These are phyloP conservation scores for Aurelia coerulea DNA, from an alignment of 30 jellyfish, hydroid and myxozoan species.

Conservation along the genomic window DNA sequence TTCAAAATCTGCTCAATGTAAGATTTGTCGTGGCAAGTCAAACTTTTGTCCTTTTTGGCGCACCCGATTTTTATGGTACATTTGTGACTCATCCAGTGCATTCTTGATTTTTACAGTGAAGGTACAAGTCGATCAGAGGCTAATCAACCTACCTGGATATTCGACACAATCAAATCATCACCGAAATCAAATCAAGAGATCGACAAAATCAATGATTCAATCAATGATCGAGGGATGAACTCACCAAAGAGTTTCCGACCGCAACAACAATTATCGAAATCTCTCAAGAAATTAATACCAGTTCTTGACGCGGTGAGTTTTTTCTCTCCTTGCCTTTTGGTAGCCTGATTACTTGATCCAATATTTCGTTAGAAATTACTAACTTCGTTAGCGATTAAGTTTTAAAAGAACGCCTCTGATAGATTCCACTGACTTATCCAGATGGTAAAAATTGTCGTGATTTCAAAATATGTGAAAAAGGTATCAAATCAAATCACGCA, in stretches of 20 bases:
- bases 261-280: conserved; percentile 83
- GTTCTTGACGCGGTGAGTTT: conserved; percentile 90
- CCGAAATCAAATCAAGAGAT: conserved; percentile 60
- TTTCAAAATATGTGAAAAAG: no score
- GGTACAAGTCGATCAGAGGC: conserved; percentile 54
- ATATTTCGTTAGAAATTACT: no score
- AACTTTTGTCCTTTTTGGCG: no score
- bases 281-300: conserved; percentile 85
- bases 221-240: conserved; percentile 36
- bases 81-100: not conserved
- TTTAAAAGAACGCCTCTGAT: no score
- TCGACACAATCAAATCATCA: conserved; percentile 75
- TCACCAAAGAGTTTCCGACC: conserved; percentile 81
- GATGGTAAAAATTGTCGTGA: no score
- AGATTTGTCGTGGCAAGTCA: no score
- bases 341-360: not conserved
- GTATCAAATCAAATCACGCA: no score
- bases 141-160: conserved; percentile 84
- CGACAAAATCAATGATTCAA: conserved; percentile 59
- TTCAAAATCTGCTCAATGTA: no score
- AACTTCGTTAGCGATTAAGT: no score
- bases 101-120: conserved; percentile 37
- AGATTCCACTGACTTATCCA: no score
- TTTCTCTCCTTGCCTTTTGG: not conserved
- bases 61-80: not conserved